These are phyloP conservation scores for Pangasius sanitwongsei DNA, from an alignment of 2,797 vertebrate species.

Conservation along the genomic window DNA sequence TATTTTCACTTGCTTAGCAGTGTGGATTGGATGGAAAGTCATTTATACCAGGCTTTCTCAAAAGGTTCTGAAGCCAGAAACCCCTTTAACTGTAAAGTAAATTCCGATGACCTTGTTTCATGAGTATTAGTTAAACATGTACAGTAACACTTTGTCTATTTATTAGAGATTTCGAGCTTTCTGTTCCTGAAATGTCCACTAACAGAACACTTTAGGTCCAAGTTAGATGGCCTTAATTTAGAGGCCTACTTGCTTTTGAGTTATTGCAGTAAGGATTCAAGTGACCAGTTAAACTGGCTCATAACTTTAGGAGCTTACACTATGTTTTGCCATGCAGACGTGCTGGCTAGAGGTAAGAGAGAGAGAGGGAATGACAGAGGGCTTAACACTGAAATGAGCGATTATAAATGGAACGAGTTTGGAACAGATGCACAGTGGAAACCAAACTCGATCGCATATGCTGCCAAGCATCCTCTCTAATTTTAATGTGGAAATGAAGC, in stretches of 20 bases:
- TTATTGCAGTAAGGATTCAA: neutral
- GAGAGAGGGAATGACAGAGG: constrained; percentile 23
- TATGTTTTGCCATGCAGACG: neutral
- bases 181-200: neutral
- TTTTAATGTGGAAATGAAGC: constrained; percentile 22
- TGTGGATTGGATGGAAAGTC: neutral
- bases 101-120: too few relatives aligned
- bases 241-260: neutral
- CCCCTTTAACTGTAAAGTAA: neutral
- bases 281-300: neutral
- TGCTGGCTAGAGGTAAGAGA: constrained; percentile 25
- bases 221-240: neutral
- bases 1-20: neutral
- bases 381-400: neutral
- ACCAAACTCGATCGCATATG: neutral
- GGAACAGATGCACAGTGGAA: neutral
- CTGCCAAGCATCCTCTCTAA: constrained; percentile 14
- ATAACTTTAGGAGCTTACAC: neutral
- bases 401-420: neutral
- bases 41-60: neutral
- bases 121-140: neutral
- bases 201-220: neutral
- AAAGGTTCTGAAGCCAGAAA: neutral
- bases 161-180: neutral
- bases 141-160: neutral